A percentile compares a stretch with the other conserved stretches of the same genome.
Conservation (phyloP, 92 coral and sea anemone genomes). For the Actinostola sp. region DNA sequence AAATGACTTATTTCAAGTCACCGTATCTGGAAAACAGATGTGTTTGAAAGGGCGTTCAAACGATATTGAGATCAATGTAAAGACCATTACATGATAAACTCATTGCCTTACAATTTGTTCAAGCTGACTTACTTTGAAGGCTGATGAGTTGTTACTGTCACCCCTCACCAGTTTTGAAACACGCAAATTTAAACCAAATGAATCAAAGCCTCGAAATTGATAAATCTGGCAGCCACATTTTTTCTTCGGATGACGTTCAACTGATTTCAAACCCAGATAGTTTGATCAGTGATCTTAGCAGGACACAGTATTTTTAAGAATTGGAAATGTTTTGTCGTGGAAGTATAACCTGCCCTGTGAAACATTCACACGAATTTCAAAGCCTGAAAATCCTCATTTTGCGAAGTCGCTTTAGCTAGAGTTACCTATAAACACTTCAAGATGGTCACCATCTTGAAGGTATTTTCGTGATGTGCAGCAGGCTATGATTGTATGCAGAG, state of each 20-base stretch:
- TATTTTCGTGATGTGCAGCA: background rate
- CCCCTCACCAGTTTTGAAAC: background rate
- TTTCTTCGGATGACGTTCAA: background rate
- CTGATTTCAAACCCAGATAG: background rate
- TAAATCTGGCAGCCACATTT: conserved; percentile 12
- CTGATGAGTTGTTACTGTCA: conserved; percentile 1
- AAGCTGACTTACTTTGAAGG: background rate
- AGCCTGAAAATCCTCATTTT: no score
- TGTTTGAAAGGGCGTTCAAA: background rate
- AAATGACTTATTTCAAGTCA: background rate
- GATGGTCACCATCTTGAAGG: background rate
- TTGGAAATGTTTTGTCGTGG: no score
- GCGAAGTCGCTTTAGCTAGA: no score
- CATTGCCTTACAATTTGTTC: background rate
- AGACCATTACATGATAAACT: background rate
- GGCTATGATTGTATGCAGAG: background rate
- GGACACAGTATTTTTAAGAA: no score
- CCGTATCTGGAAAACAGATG: conserved; percentile 20
- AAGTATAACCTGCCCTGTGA: no score
- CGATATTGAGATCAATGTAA: background rate
- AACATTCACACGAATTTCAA: no score
- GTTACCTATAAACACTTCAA: background rate
- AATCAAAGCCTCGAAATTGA: background rate
- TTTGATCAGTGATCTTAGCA: background rate
- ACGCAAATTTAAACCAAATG: background rate